phyloP scores from a whole-genome alignment of 1,140 invertebrate species.

The Nephotettix cincticeps region DNA sequence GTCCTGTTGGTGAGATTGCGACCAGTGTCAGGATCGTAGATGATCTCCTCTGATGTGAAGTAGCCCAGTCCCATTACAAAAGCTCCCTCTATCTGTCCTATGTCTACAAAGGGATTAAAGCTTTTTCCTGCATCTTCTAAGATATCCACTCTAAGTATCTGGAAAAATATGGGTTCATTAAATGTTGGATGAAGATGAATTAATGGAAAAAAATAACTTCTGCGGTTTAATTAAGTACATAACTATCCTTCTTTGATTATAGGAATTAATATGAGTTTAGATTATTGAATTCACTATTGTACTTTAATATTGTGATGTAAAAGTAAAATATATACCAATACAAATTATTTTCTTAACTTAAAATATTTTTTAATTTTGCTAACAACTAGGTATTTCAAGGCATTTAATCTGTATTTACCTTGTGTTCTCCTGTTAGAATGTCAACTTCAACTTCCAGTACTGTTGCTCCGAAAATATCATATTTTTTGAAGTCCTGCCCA shows the following conservation, averaged over 20 bases:
- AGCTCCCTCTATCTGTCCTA: slow-evolving; percentile 86
- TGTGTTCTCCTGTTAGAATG: slow-evolving; percentile 69
- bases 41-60: slow-evolving; percentile 72
- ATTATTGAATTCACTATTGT: too few relatives aligned
- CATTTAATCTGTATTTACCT: too few relatives aligned
- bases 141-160: slow-evolving; percentile 67
- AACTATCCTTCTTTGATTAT: neutral
- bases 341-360: too few relatives aligned
- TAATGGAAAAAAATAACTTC: slow-evolving; percentile 41
- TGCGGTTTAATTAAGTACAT: neutral
- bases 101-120: slow-evolving; percentile 73
- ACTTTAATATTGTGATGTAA: too few relatives aligned
- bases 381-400: too few relatives aligned
- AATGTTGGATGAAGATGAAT: slow-evolving; percentile 75
- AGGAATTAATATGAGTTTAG: too few relatives aligned
- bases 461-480: slow-evolving; percentile 30
- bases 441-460: slow-evolving; percentile 68
- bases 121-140: slow-evolving; percentile 75
- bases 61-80: slow-evolving; percentile 87
- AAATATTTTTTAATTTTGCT: too few relatives aligned
- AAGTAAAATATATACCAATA: too few relatives aligned
- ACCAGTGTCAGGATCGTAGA: slow-evolving; percentile 66
- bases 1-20: slow-evolving; percentile 70
- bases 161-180: too few relatives aligned
- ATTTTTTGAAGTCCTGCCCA: slow-evolving; percentile 12